Evolutionary conservation across 2,888 invertebrate genomes (phyloP), one percentile per base, ranked within the genome.

Genomic region (Blastobasis adustella): DNA sequence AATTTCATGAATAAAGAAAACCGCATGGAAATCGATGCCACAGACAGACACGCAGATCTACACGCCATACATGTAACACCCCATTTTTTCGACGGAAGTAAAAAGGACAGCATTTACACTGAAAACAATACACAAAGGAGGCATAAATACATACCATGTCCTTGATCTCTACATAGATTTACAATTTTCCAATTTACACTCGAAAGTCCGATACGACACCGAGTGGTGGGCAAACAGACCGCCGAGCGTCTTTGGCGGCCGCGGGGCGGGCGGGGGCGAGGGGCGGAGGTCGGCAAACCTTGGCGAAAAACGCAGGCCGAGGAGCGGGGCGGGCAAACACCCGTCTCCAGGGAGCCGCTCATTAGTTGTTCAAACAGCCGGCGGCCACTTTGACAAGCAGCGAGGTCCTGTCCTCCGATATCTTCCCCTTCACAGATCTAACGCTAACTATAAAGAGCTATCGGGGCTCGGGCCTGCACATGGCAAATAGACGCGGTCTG

Each of bases 311-410:
- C 80, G 78, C 80, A 62, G 62, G 64, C 23, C 65, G 66, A 60
- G 65, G 66, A 63, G 58, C 58, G 67, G 23, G 9, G 39, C 40
- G 10, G 6, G 47, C 46, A 46, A 46, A 46, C 46, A 46, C 37
- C 37, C 73, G 79, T 85, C 87, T 87, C 86, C 72, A 67, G 87
- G 86, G 86, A 80, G 65, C 79, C 83, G 78, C 86, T 87, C 87
- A 88, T 88, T 88, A 88, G 82, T 87, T 82, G 87, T 80, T 75
- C 87, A 88, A 87, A 88, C 82, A 87, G 76, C 83, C 79, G 77
- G 79, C 82, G 81, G 83, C 84, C 82, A 85, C 87, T 87, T 86
- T 86, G 87, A 87, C 85, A 84, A 80, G 81, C 82, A 74, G 73
- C 69, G 71, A 76, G 76, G 73, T 71, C 76, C 71, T 69, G 67